Evolutionary conservation across 2,888 invertebrate genomes (phyloP).

Genomic region (Cataglyphis rosenhaueri): DNA sequence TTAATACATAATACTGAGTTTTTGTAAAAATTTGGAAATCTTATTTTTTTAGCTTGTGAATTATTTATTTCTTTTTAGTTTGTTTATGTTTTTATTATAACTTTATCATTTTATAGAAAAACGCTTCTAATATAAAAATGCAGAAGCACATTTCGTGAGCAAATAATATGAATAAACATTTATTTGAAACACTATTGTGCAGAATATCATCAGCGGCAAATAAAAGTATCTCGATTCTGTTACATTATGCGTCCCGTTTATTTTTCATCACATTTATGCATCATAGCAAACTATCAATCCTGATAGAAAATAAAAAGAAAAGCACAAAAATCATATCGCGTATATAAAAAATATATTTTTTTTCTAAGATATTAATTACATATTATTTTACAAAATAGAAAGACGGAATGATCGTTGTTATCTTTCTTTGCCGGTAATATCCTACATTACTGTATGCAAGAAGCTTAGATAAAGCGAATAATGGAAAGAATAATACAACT

Average conservation of each 20-base stretch:
- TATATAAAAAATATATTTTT: not conserved
- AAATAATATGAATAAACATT: constrained; percentile 46
- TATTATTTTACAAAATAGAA: not conserved
- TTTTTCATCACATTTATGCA: not conserved
- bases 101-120: not conserved
- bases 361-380: constrained; percentile 6
- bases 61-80: not conserved
- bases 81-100: not conserved
- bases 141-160: constrained; percentile 29
- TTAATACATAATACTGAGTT: not conserved
- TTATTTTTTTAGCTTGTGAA: not conserved
- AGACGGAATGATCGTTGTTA: not conserved
- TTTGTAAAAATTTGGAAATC: not conserved
- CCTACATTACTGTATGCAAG: not conserved
- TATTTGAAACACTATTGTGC: constrained; percentile 10
- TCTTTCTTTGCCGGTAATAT: constrained; percentile 17
- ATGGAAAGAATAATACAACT: constrained; percentile 29
- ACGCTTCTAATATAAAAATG: not conserved
- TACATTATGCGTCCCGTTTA: not conserved
- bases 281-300: not conserved
- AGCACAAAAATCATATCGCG: not conserved
- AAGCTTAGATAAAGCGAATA: constrained; percentile 35
- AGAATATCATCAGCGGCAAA: not conserved
- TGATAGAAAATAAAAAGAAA: not conserved
- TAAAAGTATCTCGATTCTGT: constrained; percentile 26